A percentile compares a stretch with the other conserved stretches of the same genome.
Evolutionary conservation across 2,113 vertebrate genomes (phyloP).

Genomic region (Arenaria interpres): DNA sequence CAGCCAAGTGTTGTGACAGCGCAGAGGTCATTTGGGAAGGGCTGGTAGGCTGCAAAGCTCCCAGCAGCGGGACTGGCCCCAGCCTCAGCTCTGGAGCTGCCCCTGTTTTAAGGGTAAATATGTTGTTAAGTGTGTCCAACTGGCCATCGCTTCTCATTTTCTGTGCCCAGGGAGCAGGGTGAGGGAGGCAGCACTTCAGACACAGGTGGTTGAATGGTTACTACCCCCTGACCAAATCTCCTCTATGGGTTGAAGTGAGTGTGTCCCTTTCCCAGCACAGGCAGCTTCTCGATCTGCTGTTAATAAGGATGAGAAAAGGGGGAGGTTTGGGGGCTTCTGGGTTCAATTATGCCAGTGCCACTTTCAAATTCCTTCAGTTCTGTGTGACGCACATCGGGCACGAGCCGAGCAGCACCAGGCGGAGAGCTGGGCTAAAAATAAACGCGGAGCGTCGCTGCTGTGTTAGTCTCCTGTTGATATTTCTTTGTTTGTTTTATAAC

Average conservation of each 20-base stretch:
- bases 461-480: background rate
- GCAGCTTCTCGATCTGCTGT: background rate
- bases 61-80: rapidly evolving
- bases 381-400: background rate
- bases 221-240: background rate
- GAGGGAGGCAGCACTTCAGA: background rate
- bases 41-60: background rate
- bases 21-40: background rate
- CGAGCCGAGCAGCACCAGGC: background rate
- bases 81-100: background rate
- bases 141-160: background rate
- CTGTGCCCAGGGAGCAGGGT: background rate
- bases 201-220: background rate
- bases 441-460: background rate
- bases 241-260: background rate
- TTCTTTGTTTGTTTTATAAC: background rate
- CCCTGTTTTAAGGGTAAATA: background rate
- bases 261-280: background rate
- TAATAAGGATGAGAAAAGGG: background rate
- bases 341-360: background rate
- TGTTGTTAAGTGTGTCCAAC: background rate
- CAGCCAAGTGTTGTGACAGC: background rate
- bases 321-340: background rate
- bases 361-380: background rate
- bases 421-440: slow-evolving; percentile 1